phyloP scores from a whole-genome alignment of 2,888 invertebrate species.

The Caradrina kadenii region DNA sequence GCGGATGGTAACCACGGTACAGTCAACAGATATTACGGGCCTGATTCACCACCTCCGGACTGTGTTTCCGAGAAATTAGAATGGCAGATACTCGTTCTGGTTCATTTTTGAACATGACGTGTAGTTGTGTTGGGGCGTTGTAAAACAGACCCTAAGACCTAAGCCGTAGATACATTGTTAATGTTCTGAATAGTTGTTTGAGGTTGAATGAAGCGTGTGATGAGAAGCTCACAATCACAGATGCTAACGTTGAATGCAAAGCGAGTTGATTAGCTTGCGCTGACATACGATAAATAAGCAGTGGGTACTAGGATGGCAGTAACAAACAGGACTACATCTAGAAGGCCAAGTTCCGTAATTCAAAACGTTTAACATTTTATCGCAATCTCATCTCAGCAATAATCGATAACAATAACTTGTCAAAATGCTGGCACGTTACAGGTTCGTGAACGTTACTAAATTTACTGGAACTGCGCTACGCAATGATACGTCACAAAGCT shows the following conservation, averaged over 20 bases:
- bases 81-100: no score
- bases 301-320: not conserved
- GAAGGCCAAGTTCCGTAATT: not conserved
- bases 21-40: not conserved
- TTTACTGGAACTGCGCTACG: not conserved
- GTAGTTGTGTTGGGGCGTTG: not conserved
- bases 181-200: not conserved
- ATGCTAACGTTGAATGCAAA: constrained; percentile 3
- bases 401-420: no score
- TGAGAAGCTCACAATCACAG: constrained; percentile 4
- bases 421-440: no score
- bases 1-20: constrained; percentile 30
- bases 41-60: not conserved
- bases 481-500: not conserved
- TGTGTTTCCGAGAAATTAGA: not conserved
- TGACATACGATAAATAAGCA: constrained; percentile 6
- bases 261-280: not conserved
- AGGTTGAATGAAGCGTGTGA: constrained; percentile 13
- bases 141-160: not conserved
- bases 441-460: not conserved
- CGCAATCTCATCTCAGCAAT: no score
- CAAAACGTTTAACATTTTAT: not conserved
- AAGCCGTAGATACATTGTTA: not conserved
- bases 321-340: not conserved
- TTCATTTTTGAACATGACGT: no score